phyloP scores from a whole-genome alignment of 2,888 invertebrate genomes.

The Fabriciana adippe region DNA sequence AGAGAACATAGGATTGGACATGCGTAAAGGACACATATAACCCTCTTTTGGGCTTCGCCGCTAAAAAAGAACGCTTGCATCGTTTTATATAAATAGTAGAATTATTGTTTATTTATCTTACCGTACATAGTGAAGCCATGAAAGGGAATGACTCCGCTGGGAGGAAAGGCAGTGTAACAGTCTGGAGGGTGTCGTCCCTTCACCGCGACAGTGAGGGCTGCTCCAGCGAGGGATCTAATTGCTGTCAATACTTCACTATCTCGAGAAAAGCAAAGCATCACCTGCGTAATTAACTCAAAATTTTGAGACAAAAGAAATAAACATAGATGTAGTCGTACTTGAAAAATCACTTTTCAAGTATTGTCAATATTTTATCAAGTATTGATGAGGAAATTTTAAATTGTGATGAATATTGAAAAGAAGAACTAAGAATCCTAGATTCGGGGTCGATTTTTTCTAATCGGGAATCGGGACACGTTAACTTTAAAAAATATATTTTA shows the following conservation, averaged over 20 bases:
- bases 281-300: constrained; percentile 61
- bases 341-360: too few species aligned
- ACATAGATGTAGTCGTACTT: too few species aligned
- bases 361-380: too few species aligned
- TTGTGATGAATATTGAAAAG: too few species aligned
- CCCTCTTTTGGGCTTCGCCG: too few species aligned
- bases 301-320: background rate
- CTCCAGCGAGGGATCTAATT: constrained; percentile 82
- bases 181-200: constrained; percentile 86
- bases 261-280: constrained; percentile 94
- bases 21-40: too few species aligned
- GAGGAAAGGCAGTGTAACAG: constrained; percentile 91
- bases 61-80: too few species aligned
- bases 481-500: background rate
- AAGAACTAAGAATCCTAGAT: too few species aligned
- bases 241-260: constrained; percentile 90
- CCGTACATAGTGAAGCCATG: constrained; percentile 99
- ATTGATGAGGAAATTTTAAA: too few species aligned
- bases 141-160: constrained; percentile 97
- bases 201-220: constrained; percentile 88
- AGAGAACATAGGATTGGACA: too few species aligned
- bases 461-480: too few species aligned
- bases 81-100: background rate
- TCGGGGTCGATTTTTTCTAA: too few species aligned
- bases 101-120: constrained; percentile 58